Percentiles rank a stretch among this genome's conserved stretches.
Conservation (phyloP, 2,113 vertebrate genomes). For the Empidonax alnorum region DNA sequence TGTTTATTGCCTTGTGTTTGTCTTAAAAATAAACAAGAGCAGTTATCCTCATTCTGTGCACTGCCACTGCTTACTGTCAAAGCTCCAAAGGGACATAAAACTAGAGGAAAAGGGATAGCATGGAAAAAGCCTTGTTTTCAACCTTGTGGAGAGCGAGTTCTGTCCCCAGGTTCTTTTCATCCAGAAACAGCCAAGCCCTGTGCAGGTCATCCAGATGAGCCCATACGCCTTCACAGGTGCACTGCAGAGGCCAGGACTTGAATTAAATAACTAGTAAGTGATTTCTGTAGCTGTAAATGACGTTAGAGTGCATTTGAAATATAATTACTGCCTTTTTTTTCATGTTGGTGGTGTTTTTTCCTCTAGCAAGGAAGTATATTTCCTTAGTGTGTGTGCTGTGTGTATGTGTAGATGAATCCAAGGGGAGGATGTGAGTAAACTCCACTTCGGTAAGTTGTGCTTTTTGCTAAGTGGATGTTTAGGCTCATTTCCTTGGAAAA, state of each 20-base stretch:
- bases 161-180: neutral
- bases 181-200: neutral
- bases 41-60: neutral
- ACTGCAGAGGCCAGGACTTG: neutral
- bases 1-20: neutral
- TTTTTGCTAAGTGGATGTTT: neutral
- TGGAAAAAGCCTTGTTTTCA: neutral
- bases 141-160: neutral
- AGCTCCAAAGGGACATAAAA: neutral
- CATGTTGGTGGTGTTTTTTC: neutral
- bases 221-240: neutral
- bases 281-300: neutral
- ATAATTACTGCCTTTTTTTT: neutral
- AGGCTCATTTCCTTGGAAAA: neutral
- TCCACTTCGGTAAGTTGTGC: neutral
- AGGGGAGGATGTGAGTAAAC: neutral
- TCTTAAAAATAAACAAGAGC: neutral
- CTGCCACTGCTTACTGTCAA: neutral
- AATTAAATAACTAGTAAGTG: neutral
- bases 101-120: neutral
- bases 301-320: neutral
- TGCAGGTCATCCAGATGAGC: neutral
- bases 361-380: neutral
- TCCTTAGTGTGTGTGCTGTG: neutral
- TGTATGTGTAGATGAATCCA: neutral